These are phyloP conservation scores for Hemicentrotus pulcherrimus DNA, from an alignment of 35 echinoderm and acorn worm species.

Conservation along the genomic window DNA sequence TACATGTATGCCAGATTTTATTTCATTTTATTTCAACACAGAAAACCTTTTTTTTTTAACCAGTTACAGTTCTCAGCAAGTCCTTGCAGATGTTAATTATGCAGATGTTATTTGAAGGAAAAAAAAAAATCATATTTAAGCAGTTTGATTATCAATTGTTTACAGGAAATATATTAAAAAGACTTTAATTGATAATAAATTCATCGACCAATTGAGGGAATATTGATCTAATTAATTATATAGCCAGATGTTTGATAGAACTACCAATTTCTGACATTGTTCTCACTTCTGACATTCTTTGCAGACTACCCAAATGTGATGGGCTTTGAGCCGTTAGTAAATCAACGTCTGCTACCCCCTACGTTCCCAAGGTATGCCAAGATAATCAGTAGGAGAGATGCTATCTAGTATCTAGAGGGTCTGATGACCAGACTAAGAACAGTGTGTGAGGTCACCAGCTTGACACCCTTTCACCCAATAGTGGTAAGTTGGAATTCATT, in stretches of 20 bases:
- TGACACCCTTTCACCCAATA: constrained; percentile 68
- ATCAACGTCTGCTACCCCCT: constrained; percentile 87
- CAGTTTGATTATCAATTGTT: too few relatives aligned
- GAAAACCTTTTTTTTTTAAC: too few relatives aligned
- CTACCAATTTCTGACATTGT: background rate
- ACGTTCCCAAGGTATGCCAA: constrained; percentile 95
- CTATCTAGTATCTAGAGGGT: constrained; percentile 71
- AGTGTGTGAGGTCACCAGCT: constrained; percentile 84
- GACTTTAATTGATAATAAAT: too few relatives aligned
- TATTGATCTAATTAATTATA: too few relatives aligned
- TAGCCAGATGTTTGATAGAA: background rate
- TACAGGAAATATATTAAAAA: too few relatives aligned
- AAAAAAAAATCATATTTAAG: too few relatives aligned
- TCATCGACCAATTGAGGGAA: too few relatives aligned
- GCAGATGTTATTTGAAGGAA: too few relatives aligned
- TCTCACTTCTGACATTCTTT: background rate
- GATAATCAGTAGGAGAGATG: constrained; percentile 72
- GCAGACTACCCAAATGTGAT: constrained; percentile 83
- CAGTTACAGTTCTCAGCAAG: too few relatives aligned
- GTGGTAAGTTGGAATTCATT: constrained; percentile 67
- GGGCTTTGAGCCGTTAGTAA: constrained; percentile 96
- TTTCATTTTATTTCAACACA: too few relatives aligned
- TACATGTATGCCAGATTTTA: background rate
- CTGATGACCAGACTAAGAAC: constrained; percentile 67
- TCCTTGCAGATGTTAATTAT: too few relatives aligned